Evolutionary conservation across 2,113 vertebrate species (phyloP), one percentile per base, ranked within the genome.

Genomic region (Melanocharis versteri): DNA sequence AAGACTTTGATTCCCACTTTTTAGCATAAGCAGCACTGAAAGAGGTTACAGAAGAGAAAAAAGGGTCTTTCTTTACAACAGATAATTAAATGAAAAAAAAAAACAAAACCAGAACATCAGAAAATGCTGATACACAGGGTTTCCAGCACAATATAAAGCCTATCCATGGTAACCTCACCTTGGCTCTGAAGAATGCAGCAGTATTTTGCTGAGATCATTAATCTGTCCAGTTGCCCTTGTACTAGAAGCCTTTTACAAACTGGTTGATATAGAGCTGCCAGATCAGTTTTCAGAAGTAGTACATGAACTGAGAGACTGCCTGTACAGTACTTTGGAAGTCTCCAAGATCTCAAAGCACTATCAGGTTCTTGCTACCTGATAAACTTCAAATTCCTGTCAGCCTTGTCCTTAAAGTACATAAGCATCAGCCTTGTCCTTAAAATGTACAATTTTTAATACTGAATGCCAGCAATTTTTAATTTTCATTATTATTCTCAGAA

Each of bases 131-230:
- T 24, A 11, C 30, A 31, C n/a, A 28, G 16, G 7, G 26, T 79
- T 83, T 80, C 16, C 15, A 60, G 22, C 9, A 85, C 30, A 82
- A 66, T 54, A 51, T n/a, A 53, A 68, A 87, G 19, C 30, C 58
- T 65, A 42, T 10, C 20, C 10, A 7, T 1, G 2, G 44, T n/a
- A 87, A 64, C n/a, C 44, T 27, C 44, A 71, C 47, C 57, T 84
- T 89, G 73, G 12, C 53, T 79, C 33, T 83, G 40, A 84, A 92
- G 45, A 69, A 42, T 11, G 15, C 18, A 65, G 13, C 15, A 77
- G 16, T 87, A 68, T 94, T 91, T 94, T n/a, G 15, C 61, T 17
- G 20, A 95, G 19, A 69, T 37, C 44, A 44, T 84, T 6, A 82
- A 79, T 61, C 57, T 64, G 23, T 60, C 60, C 23, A 42, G 4